phyloP scores from a whole-genome alignment of 2,888 invertebrate genomes.

The Drosophila longiperda region DNA sequence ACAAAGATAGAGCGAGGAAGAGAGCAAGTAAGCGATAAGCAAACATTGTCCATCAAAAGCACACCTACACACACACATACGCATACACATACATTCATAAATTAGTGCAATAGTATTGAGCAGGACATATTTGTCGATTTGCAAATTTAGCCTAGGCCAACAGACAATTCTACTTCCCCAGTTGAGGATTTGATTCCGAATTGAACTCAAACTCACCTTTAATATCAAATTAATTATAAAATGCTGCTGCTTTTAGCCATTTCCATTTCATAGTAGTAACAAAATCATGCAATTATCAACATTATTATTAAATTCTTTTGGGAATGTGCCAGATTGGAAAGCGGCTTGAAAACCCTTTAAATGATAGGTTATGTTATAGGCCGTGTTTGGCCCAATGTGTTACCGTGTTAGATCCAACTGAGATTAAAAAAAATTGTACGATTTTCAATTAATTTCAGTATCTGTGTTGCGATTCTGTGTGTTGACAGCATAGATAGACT shows the following conservation, averaged over 20 bases:
- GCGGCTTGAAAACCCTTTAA: too few relatives aligned
- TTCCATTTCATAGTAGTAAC: neutral
- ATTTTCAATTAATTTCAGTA: too few relatives aligned
- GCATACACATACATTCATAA: slow-evolving; percentile 47
- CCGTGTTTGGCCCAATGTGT: too few relatives aligned
- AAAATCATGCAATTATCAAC: too few relatives aligned
- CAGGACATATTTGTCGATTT: slow-evolving; percentile 77
- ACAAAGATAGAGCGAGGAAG: neutral
- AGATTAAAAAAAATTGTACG: too few relatives aligned
- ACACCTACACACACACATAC: slow-evolving; percentile 60
- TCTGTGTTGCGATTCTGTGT: too few relatives aligned
- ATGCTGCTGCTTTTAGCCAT: neutral
- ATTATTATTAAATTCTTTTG: too few relatives aligned
- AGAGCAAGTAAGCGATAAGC: slow-evolving; percentile 61
- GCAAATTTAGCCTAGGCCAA: slow-evolving; percentile 67
- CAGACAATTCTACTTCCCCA: neutral
- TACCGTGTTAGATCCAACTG: too few relatives aligned
- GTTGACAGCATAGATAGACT: too few relatives aligned
- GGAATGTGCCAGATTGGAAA: too few relatives aligned
- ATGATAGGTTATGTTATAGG: too few relatives aligned
- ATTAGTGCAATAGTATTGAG: slow-evolving; percentile 53
- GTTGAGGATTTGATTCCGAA: slow-evolving; percentile 13
- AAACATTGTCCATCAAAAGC: slow-evolving; percentile 78
- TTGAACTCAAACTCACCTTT: slow-evolving; percentile 29
- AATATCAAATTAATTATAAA: slow-evolving; percentile 62